Base-by-base conservation (phyloP, 1,140 invertebrate genomes). In the Hycleus phaleratus region DNA sequence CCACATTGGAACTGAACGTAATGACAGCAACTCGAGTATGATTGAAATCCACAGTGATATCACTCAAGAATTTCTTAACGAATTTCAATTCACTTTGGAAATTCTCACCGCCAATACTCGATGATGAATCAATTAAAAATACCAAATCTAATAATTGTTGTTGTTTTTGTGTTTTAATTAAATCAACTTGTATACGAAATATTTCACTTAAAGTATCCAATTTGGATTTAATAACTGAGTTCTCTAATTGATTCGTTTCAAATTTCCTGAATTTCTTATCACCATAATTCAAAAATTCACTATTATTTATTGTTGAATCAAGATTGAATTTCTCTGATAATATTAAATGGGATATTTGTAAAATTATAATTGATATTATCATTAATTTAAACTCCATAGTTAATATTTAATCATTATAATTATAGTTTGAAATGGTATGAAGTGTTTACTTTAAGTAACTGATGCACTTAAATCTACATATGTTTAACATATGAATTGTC, bases 61-160 rank as follows among this genome's bases (percentile, higher is more conserved):
- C 85, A 4, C 85, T 81, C n/a, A 88, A 61, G 1, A 88, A 70
- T 68, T 86, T 86, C 61, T 80, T 80, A 3, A 87, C 85, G 68
- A 88, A 88, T 63, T 81, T 84, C 38, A 87, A 67, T 69, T 87
- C 85, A 61, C 82, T 83, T 55, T 74, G 74, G 69, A 88, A 88
- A 70, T 88, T 85, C 3, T 78, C 73, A 45, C 75, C 71, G 2
- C 86, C 86, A 2, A 88, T 82, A 47, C 82, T 85, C 0, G 82
- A 81, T 2, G 85, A 87, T 24, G 80, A 80, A 68, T 88, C 86
- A 6, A 88, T 80, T 10, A 88, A 73, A 65, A 88, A 88, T 4
- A 87, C 77, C 10, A 88, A 68, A 66, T 88, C 86, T 44, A 85
- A 66, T 18, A 7, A 32, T 32, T 32, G 32, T 32, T 32, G 32